Evolutionary conservation across 2,797 vertebrate genomes (phyloP).

Genomic region (Myotis daubentonii): DNA sequence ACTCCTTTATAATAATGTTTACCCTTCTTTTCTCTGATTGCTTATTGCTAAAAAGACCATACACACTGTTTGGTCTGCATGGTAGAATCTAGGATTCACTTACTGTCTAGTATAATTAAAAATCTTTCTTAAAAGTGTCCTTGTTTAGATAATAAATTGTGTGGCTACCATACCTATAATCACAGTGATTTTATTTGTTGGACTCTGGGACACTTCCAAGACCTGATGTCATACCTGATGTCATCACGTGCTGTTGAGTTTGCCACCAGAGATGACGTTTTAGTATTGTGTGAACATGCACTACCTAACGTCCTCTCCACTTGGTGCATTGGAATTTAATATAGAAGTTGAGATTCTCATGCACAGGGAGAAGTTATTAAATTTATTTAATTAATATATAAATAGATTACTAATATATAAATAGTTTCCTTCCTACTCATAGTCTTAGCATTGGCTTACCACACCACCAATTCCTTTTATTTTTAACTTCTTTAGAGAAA

Average conservation of each 20-base stretch:
- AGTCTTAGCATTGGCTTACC: constrained; percentile 50
- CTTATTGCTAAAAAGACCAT: not conserved
- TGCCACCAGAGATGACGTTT: not conserved
- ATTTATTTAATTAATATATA: not conserved
- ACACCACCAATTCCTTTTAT: not conserved
- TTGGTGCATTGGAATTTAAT: not conserved
- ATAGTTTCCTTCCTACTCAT: not conserved
- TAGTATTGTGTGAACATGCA: not conserved
- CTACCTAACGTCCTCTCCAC: not conserved
- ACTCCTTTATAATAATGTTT: not conserved
- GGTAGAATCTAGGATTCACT: not conserved
- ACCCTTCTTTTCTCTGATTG: not conserved
- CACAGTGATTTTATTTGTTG: not conserved
- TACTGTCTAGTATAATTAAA: not conserved
- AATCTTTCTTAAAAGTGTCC: not conserved
- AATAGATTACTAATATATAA: not conserved
- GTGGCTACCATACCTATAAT: not conserved
- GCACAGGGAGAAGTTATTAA: not conserved
- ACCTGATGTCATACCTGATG: not conserved
- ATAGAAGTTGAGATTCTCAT: not conserved
- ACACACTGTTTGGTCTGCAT: rapidly evolving
- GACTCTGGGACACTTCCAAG: not conserved
- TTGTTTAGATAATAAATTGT: not conserved
- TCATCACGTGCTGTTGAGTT: not conserved
- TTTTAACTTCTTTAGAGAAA: constrained; percentile 53